A percentile compares a stretch with the other conserved stretches of the same genome.
Conservation (phyloP, 2,113 vertebrate genomes). For the Myotis lucifugus region DNA sequence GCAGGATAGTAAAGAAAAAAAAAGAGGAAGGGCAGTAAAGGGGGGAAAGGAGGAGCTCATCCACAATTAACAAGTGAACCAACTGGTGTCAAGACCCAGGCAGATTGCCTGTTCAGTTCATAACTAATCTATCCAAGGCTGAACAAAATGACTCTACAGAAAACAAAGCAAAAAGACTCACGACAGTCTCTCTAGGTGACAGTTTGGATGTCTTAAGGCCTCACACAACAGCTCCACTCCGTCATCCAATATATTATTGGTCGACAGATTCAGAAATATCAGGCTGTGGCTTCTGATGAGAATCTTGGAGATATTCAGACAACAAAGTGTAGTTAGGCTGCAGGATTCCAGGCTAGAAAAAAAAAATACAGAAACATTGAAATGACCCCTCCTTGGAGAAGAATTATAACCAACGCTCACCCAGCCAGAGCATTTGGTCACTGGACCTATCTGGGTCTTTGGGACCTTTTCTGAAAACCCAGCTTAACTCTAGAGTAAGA, state of each 20-base stretch:
- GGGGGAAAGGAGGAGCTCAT: neutral
- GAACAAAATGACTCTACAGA: neutral
- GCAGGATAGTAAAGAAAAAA: too few species aligned
- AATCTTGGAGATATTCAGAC: slow-evolving; percentile 21
- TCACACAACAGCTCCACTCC: slow-evolving; percentile 68
- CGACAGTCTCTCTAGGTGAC: slow-evolving; percentile 67
- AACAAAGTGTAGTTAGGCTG: neutral
- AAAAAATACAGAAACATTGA: neutral
- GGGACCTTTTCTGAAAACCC: neutral
- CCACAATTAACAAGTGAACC: neutral
- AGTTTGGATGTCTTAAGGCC: slow-evolving; percentile 57
- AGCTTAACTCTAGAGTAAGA: neutral
- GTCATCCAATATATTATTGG: slow-evolving; percentile 60
- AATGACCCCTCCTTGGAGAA: neutral
- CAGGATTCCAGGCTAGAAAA: slow-evolving; percentile 67
- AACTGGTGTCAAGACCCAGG: neutral
- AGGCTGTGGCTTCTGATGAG: slow-evolving; percentile 55
- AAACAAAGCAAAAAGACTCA: slow-evolving; percentile 57
- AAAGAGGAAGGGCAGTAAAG: neutral
- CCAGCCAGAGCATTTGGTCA: neutral
- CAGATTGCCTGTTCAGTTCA: neutral
- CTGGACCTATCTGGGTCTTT: neutral
- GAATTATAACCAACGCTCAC: neutral
- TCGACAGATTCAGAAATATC: slow-evolving; percentile 54
- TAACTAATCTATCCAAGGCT: neutral